Percentiles rank a stretch among this genome's conserved stretches.
phyloP scores from a whole-genome alignment of 2,888 invertebrate species.

The Phymatocera aterrima region DNA sequence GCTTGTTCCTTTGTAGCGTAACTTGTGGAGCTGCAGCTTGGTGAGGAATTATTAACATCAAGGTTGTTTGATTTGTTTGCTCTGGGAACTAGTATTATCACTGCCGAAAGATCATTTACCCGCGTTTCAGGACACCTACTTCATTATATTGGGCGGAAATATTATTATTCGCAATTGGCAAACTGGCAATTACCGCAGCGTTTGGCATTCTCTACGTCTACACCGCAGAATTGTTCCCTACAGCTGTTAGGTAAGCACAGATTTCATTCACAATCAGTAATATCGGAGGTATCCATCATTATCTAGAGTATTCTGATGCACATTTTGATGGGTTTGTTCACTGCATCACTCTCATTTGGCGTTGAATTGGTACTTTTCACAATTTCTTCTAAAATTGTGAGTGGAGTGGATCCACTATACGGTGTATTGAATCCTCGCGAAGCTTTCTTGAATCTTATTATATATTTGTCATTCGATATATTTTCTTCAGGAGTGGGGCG shows the following conservation, averaged over 20 bases:
- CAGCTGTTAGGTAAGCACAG: constrained; percentile 80
- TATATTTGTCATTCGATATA: background rate
- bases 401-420: too few species aligned
- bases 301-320: too few species aligned
- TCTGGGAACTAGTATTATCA: background rate
- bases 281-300: too few species aligned
- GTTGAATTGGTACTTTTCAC: too few species aligned
- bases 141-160: constrained; percentile 58
- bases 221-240: constrained; percentile 85
- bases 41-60: background rate
- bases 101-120: constrained; percentile 61
- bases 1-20: constrained; percentile 76
- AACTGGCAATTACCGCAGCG: constrained; percentile 81
- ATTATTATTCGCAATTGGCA: constrained; percentile 79
- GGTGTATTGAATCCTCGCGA: background rate
- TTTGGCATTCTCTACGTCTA: constrained; percentile 83
- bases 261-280: background rate
- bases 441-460: background rate
- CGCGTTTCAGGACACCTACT: constrained; percentile 72
- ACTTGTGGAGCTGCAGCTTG: constrained; percentile 77
- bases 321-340: too few species aligned
- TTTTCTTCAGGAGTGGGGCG: constrained; percentile 57
- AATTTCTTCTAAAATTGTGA: too few species aligned
- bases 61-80: background rate
- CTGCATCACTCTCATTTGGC: too few species aligned